Base-by-base conservation (phyloP, 2,888 invertebrate species). In the Pseudococcus jackbeardsleyi region DNA sequence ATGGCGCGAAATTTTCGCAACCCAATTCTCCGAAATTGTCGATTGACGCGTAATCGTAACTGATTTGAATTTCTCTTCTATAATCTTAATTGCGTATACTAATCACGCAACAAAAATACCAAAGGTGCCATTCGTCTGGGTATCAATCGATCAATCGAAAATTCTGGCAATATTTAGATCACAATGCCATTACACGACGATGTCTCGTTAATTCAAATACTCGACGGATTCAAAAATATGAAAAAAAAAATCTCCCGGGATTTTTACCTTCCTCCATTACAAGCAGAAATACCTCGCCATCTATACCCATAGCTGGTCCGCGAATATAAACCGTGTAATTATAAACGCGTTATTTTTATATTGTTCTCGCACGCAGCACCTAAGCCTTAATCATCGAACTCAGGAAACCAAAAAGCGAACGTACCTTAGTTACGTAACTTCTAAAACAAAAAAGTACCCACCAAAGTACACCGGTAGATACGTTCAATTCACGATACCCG, bases 261-360 rank as follows among this genome's bases (percentile, higher is more conserved):
- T 50, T 50, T 50, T 50, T 4, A 9, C 4, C 50, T 50, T 50
- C 50, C 12, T 50, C 11, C 1, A 15, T 50, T 50, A 50, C 50
- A 50, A 11, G 11, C 15, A 50, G 15, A 11, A 11, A 15, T 12
- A 8, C 15, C 50, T 50, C 26, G 26, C 1, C 26, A 33, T 33
- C 26, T 33, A 33, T 33, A 33, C 26, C 26, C 26, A 33, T 33
- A 50, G 12, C 12, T 12, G 1, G 12, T 72, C 15, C 33, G 72
- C 15, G 15, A 50, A 50, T 50, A 50, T 50, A 15, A 11, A 72
- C 19, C 26, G 33, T 72, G 22, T 72, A 72, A 72, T 72, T 72
- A 72, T 72, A 72, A 72, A 72, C 26, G 72, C 72, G 72, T 72
- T 72, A 72, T 72, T 72, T 72, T 72, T 72, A 72, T 26, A 72